Percentiles rank a stretch among this genome's conserved stretches.
phyloP scores from a whole-genome alignment of 2,113 vertebrate genomes.

The Benitochromis conjunctus region DNA sequence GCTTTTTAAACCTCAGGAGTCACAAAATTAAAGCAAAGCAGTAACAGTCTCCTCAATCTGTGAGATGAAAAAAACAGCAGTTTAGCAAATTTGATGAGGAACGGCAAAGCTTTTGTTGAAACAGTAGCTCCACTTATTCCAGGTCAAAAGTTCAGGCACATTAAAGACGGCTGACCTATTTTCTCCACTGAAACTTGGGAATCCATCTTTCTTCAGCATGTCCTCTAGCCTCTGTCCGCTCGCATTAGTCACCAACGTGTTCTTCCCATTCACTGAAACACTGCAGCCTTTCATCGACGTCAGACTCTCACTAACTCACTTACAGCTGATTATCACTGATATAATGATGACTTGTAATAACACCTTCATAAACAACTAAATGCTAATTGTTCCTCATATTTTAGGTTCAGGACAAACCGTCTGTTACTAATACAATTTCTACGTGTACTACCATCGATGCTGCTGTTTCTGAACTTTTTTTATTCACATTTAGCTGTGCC shows the following conservation, averaged over 20 bases:
- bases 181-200: slow-evolving; percentile 58
- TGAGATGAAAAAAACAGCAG: background rate
- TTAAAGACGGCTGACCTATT: slow-evolving; percentile 72
- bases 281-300: background rate
- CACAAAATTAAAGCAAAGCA: background rate
- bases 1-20: background rate
- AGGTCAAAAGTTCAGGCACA: slow-evolving; percentile 73
- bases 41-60: background rate
- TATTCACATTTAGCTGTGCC: background rate
- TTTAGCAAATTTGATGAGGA: background rate
- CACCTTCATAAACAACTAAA: background rate
- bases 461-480: background rate
- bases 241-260: slow-evolving; percentile 15
- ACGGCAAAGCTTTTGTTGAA: background rate
- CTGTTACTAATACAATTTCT: background rate
- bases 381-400: background rate
- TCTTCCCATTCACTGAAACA: background rate
- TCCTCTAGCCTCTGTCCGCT: slow-evolving; percentile 44
- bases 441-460: background rate
- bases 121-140: slow-evolving; percentile 40
- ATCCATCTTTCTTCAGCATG: slow-evolving; percentile 41
- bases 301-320: background rate
- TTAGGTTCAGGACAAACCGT: background rate
- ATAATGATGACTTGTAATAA: background rate
- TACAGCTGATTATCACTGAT: background rate